Conservation (phyloP, 2,888 invertebrate genomes). For the Elysia crispata region DNA sequence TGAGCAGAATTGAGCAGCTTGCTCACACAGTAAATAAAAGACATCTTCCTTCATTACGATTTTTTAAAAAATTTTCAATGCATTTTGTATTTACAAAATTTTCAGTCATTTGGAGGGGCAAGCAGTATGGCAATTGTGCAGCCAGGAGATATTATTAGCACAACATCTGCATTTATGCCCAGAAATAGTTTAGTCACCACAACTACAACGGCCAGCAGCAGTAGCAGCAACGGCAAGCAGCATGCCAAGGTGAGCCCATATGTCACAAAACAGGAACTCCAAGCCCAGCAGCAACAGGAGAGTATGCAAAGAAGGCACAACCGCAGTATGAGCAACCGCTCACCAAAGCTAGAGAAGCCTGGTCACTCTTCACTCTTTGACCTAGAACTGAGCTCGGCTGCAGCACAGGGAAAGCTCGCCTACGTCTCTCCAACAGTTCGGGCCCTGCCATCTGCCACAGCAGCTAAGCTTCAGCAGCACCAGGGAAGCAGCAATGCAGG, state of each 20-base stretch:
- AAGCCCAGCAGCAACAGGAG: background rate
- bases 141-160: conserved; percentile 17
- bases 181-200: conserved; percentile 19
- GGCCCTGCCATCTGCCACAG: conserved; percentile 55
- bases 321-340: conserved; percentile 51
- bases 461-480: conserved; percentile 54
- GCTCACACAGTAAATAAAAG: no score
- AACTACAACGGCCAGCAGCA: conserved; percentile 16
- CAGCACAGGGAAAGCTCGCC: conserved; percentile 70
- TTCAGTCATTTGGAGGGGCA: conserved; percentile 42
- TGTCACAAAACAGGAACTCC: conserved; percentile 60
- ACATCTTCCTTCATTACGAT: no score
- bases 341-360: conserved; percentile 62
- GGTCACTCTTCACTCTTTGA: conserved; percentile 57
- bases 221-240: conserved; percentile 49
- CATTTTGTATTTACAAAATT: no score
- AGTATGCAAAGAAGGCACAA: background rate
- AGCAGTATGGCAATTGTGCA: conserved; percentile 36
- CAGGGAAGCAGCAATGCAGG: conserved; percentile 53
- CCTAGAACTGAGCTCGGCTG: conserved; percentile 65
- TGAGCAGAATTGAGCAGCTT: no score
- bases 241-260: conserved; percentile 62
- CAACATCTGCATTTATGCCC: conserved; percentile 9
- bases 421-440: conserved; percentile 72
- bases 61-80: no score